Base-by-base conservation (phyloP, 2,888 invertebrate genomes). In the Coenonympha glycerion region DNA sequence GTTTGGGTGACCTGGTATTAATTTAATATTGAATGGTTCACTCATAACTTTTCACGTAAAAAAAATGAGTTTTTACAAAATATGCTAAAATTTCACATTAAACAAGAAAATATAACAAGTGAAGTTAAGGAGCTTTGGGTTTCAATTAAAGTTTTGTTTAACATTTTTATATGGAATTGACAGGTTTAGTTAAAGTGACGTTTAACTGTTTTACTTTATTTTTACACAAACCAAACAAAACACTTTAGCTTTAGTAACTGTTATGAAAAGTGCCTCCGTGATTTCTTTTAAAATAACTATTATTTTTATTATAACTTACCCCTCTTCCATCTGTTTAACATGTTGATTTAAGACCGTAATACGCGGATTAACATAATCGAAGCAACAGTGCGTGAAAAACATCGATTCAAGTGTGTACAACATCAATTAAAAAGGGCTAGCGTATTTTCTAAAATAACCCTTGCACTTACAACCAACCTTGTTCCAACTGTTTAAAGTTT, bases 291-390 rank as follows among this genome's bases (percentile, higher is more conserved):
- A 15, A 45, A 45, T 33, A 22, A 44, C 33, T 13, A 33, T 24
- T 24, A n/a, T n/a, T n/a, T n/a, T n/a, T n/a, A n/a, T n/a, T n/a
- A n/a, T n/a, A n/a, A n/a, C n/a, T n/a, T n/a, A 34, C 45, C 45
- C 36, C 26, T 36, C 19, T 13, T 37, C 31, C 30, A 40, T 30
- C 47, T 37, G 33, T 36, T 53, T 46, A 26, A 42, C 44, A 46
- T 68, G 69, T 73, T 71, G 71, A 71, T 71, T 73, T 69, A 68
- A 74, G 67, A 75, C 69, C 66, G 73, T 69, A 68, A 69, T 70
- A 71, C 56, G 63, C 60, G 61, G 67, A 78, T 79, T 74, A 72
- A 58, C 76, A 80, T 80, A 80, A 82, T 80, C 75, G 71, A 66
- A 63, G 66, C 75, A 72, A 68, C 75, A 76, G 67, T 60, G 69